These are phyloP conservation scores for Huso huso DNA, from an alignment of 2,797 vertebrate species.

Conservation along the genomic window DNA sequence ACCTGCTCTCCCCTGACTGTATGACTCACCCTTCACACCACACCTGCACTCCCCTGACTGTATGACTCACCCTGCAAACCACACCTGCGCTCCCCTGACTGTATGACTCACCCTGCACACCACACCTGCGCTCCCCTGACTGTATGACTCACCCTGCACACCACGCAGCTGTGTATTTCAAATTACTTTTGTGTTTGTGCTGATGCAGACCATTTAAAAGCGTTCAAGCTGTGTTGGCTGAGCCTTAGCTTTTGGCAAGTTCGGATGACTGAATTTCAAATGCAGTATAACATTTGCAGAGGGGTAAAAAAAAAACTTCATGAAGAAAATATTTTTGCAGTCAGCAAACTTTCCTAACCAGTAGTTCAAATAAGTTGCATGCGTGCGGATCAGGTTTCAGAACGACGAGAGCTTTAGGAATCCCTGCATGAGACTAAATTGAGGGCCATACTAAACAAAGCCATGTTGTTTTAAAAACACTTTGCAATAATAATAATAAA, in stretches of 20 bases:
- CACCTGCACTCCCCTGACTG: no score
- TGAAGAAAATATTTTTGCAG: not conserved
- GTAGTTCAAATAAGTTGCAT: conserved; percentile 18
- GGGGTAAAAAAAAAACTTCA: no score
- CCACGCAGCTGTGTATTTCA: no score
- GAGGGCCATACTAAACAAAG: conserved; percentile 21
- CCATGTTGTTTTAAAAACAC: conserved; percentile 27
- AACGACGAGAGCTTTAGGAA: conserved; percentile 16
- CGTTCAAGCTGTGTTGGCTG: conserved; percentile 44
- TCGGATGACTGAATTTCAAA: conserved; percentile 41
- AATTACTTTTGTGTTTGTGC: no score
- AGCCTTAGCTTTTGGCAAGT: conserved; percentile 39
- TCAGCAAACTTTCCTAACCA: conserved; percentile 38
- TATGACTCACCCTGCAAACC: no score
- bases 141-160: no score
- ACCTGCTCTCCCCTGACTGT: no score
- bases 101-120: no score
- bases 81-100: no score
- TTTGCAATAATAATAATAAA: not conserved
- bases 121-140: no score
- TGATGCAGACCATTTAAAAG: conserved; percentile 30
- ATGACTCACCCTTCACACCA: no score
- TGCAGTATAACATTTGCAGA: conserved; percentile 21
- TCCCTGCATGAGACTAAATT: conserved; percentile 24
- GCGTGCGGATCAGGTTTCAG: conserved; percentile 11